A percentile compares a stretch with the other conserved stretches of the same genome.
phyloP scores from a whole-genome alignment of 2,888 invertebrate genomes.

The Argyra leucocephala region DNA sequence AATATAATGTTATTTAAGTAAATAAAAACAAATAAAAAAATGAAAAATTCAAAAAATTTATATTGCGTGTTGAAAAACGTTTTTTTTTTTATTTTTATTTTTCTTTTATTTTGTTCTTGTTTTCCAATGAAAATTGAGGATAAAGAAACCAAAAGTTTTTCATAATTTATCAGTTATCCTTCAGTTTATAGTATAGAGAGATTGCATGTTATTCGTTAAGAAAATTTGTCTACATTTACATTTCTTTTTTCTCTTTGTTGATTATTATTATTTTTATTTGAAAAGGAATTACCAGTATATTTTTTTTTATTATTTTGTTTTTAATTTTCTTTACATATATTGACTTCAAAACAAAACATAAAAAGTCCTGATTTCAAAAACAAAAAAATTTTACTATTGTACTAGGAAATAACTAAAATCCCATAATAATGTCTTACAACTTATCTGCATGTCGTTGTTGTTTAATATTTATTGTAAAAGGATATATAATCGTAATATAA shows the following conservation, averaged over 20 bases:
- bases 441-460: too few species aligned
- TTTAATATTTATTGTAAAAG: too few species aligned
- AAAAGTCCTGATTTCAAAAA: too few species aligned
- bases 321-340: too few species aligned
- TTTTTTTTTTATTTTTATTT: background rate
- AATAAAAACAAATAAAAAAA: too few species aligned
- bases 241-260: background rate
- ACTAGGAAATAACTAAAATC: too few species aligned
- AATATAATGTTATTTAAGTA: too few species aligned
- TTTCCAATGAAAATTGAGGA: background rate
- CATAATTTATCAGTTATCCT: conserved; percentile 1
- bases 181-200: background rate
- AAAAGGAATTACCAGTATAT: too few species aligned
- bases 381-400: too few species aligned
- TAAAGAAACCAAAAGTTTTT: background rate
- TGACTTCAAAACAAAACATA: too few species aligned
- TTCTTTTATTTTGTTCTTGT: background rate
- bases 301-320: background rate
- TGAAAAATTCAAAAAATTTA: background rate
- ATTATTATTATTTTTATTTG: background rate
- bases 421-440: too few species aligned
- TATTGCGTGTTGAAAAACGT: background rate
- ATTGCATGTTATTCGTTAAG: background rate
- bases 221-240: conserved; percentile 6
- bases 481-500: background rate